Conservation (phyloP, 2,113 vertebrate genomes). For the Petaurus breviceps region DNA sequence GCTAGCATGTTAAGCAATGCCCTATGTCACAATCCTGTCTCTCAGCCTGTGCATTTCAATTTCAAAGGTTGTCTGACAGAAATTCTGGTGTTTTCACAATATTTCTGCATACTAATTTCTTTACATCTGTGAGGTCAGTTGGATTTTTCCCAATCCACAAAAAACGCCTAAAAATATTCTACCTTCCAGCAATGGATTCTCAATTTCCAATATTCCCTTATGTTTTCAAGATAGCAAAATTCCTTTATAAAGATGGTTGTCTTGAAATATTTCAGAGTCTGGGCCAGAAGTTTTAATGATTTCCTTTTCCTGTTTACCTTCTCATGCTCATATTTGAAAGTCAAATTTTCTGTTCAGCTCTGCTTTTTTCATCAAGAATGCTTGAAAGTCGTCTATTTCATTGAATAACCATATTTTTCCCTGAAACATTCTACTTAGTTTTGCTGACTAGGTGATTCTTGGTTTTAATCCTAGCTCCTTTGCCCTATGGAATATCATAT, state of each 20-base stretch:
- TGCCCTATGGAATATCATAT: too few relatives aligned
- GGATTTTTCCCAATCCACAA: background rate
- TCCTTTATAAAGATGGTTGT: conserved; percentile 6
- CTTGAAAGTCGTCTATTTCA: too few relatives aligned
- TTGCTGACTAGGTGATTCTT: too few relatives aligned
- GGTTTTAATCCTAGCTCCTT: too few relatives aligned
- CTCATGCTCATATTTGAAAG: too few relatives aligned
- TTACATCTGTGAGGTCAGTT: background rate
- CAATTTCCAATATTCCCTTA: background rate
- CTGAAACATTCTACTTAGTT: too few relatives aligned
- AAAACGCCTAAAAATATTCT: background rate
- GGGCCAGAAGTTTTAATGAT: background rate
- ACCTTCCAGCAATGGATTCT: background rate
- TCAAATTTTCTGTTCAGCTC: too few relatives aligned
- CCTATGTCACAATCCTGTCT: background rate
- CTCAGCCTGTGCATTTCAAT: background rate
- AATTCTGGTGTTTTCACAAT: background rate
- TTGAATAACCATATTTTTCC: too few relatives aligned
- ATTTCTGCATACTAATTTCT: background rate
- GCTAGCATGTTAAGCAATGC: background rate
- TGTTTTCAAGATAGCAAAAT: background rate
- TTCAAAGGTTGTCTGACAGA: background rate
- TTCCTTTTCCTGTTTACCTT: too few relatives aligned
- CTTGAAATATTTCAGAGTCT: conserved; percentile 1
- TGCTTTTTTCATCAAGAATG: too few relatives aligned